These are phyloP conservation scores for Drosophila yooni DNA, from an alignment of 2,888 invertebrate species.

Conservation along the genomic window DNA sequence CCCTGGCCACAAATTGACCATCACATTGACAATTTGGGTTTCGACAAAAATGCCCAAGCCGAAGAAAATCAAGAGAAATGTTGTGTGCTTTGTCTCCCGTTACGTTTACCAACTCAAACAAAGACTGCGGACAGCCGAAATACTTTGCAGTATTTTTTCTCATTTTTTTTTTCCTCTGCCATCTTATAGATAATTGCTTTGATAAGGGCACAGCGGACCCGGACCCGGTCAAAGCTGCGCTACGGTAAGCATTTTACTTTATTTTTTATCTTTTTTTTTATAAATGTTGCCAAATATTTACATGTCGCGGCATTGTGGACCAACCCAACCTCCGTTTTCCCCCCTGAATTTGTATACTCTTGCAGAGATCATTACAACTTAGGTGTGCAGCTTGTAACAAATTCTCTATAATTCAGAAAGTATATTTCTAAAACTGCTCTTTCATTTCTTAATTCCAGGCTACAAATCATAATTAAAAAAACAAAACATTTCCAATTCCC, in stretches of 20 bases:
- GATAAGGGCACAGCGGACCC: constrained; percentile 60
- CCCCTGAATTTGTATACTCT: background rate
- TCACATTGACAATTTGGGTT: constrained; percentile 68
- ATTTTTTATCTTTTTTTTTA: constrained; percentile 44
- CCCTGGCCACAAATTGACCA: constrained; percentile 67
- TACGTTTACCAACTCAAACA: constrained; percentile 70
- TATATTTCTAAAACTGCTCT: background rate
- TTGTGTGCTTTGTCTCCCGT: constrained; percentile 75
- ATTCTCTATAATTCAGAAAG: fast-evolving
- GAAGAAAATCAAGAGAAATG: constrained; percentile 69
- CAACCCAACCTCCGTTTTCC: constrained; percentile 25
- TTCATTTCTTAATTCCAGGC: background rate
- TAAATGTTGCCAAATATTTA: constrained; percentile 79
- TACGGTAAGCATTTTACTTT: constrained; percentile 2
- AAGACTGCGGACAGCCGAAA: constrained; percentile 39
- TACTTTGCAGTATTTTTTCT: constrained; percentile 22
- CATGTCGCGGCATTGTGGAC: constrained; percentile 74
- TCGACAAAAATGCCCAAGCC: constrained; percentile 37
- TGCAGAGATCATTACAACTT: background rate
- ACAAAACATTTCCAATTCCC: no score
- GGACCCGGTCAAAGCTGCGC: constrained; percentile 12
- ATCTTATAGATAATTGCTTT: constrained; percentile 79
- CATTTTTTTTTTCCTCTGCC: constrained; percentile 30
- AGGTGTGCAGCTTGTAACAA: background rate
- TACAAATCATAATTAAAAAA: no score